Conservation (phyloP, 2,888 invertebrate species). For the Scaptomyza reducta region DNA sequence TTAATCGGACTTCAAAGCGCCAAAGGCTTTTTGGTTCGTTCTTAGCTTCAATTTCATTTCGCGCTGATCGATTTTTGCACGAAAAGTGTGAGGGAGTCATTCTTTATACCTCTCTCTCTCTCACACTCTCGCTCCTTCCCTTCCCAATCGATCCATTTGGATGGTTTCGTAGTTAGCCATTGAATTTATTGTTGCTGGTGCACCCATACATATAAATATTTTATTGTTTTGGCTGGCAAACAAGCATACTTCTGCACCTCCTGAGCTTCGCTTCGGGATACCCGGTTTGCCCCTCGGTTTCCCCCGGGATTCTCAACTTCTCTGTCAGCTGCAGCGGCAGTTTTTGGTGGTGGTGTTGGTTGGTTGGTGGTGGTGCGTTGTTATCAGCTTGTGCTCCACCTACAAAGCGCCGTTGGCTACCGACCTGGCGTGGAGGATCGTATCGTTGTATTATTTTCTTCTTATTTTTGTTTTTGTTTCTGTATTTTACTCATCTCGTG, state of each 20-base stretch:
- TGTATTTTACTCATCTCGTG: conserved; percentile 12
- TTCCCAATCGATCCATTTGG: neutral
- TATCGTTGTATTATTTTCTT: conserved; percentile 24
- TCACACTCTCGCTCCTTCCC: conserved; percentile 8
- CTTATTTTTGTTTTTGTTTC: neutral
- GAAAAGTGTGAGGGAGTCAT: conserved; percentile 75
- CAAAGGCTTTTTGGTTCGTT: conserved; percentile 49
- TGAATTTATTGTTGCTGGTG: conserved; percentile 66
- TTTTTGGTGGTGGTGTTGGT: conserved; percentile 20
- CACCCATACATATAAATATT: conserved; percentile 54
- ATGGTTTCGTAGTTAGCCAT: conserved; percentile 65
- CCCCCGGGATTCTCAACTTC: conserved; percentile 10
- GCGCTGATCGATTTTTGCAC: conserved; percentile 81
- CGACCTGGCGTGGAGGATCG: conserved; percentile 31
- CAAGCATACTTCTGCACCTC: conserved; percentile 72
- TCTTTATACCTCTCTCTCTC: neutral
- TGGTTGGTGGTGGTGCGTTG: conserved; percentile 57
- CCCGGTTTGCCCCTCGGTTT: neutral
- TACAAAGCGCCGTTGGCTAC: conserved; percentile 74
- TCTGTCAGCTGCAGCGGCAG: conserved; percentile 29
- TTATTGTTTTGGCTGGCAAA: conserved; percentile 68
- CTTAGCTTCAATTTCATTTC: conserved; percentile 78
- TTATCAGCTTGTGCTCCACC: conserved; percentile 68
- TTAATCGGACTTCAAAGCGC: conserved; percentile 52
- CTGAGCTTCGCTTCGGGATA: neutral